Conservation (phyloP, 2,113 vertebrate genomes). For the Myotis davidii region DNA sequence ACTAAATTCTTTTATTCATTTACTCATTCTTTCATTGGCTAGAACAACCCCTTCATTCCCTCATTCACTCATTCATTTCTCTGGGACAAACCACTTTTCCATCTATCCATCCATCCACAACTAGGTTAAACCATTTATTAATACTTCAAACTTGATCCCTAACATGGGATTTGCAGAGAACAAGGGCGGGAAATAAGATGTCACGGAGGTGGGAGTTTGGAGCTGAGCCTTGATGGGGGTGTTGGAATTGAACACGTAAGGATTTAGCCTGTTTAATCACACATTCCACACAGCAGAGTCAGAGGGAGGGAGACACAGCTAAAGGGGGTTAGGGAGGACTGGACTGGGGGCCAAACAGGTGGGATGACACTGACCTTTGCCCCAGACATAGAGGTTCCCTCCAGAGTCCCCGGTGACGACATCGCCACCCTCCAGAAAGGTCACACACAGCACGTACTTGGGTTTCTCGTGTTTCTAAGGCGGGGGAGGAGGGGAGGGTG, state of each 20-base stretch:
- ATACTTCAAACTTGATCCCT: neutral
- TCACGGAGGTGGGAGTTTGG: neutral
- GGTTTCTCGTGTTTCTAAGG: constrained; percentile 95
- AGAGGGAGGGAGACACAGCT: neutral
- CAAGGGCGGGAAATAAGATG: neutral
- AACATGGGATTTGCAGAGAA: neutral
- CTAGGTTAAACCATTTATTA: neutral
- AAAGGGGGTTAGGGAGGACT: neutral
- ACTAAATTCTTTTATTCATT: no score
- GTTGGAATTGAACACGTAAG: neutral
- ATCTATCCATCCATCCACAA: neutral
- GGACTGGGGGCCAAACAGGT: neutral
- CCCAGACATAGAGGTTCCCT: constrained; percentile 94
- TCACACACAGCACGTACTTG: constrained; percentile 92
- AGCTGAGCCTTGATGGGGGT: neutral
- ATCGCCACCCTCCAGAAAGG: constrained; percentile 93
- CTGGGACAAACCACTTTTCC: neutral
- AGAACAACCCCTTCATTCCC: neutral
- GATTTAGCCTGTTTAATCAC: neutral
- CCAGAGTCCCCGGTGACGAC: constrained; percentile 94
- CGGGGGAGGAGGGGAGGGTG: neutral
- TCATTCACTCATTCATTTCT: neutral
- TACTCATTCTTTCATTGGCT: no score
- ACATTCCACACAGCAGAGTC: neutral
- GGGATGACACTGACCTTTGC: constrained; percentile 88